Evolutionary conservation across 2,113 vertebrate genomes (phyloP).

Genomic region (Meleagris gallopavo): DNA sequence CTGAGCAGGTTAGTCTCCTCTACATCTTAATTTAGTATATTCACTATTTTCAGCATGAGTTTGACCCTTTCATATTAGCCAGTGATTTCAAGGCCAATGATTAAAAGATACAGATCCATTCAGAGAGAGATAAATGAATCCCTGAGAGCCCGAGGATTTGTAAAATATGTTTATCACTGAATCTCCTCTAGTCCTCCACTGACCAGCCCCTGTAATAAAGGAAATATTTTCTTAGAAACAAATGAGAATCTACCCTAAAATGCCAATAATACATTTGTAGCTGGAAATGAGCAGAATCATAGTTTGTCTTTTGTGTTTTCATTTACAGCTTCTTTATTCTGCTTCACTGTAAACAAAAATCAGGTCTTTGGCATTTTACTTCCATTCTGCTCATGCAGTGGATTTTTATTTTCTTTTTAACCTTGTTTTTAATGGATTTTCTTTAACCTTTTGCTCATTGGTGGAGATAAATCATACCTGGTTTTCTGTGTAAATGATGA

Average conservation of each 20-base stretch:
- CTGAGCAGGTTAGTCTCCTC: conserved; percentile 35
- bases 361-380: neutral
- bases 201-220: neutral
- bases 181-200: neutral
- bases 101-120: conserved; percentile 14
- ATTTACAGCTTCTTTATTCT: neutral
- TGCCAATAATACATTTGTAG: neutral
- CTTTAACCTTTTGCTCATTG: neutral
- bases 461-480: neutral
- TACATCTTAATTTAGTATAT: conserved; percentile 41
- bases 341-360: neutral
- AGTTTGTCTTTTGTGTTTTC: neutral
- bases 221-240: neutral
- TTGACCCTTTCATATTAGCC: conserved; percentile 8
- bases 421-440: conserved; percentile 38
- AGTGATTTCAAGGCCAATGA: neutral
- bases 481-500: neutral
- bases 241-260: neutral
- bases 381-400: neutral
- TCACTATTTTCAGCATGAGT: neutral
- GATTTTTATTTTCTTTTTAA: neutral
- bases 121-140: conserved; percentile 15
- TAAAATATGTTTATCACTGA: neutral
- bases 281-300: neutral
- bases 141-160: neutral